Evolutionary conservation across 2,888 invertebrate genomes (phyloP).

Genomic region (Pinctada fucata): DNA sequence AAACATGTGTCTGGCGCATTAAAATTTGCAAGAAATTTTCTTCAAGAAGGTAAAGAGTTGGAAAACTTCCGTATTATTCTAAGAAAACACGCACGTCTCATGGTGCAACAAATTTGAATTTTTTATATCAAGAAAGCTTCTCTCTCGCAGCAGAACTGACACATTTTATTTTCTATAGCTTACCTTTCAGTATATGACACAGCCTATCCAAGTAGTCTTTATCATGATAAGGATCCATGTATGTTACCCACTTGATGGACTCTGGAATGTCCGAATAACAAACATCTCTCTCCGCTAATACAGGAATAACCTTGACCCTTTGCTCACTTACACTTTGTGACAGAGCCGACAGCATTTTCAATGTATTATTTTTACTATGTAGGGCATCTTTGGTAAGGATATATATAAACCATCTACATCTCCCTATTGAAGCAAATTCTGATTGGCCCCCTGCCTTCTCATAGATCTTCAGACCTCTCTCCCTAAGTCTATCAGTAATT

Average conservation of each 20-base stretch:
- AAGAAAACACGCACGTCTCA: too few species aligned
- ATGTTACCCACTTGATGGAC: slow-evolving; percentile 40
- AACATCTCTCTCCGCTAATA: slow-evolving; percentile 13
- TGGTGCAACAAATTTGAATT: too few species aligned
- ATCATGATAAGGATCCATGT: slow-evolving; percentile 27
- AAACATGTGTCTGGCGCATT: too few species aligned
- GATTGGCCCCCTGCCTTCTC: background rate
- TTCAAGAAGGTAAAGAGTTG: too few species aligned
- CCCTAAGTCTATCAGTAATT: slow-evolving; percentile 31
- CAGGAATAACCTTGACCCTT: slow-evolving; percentile 36
- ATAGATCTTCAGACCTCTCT: slow-evolving; percentile 19
- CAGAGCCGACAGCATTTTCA: slow-evolving; percentile 23
- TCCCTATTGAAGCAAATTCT: background rate
- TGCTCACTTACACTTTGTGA: slow-evolving; percentile 14
- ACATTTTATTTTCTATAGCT: too few species aligned
- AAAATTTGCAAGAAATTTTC: too few species aligned
- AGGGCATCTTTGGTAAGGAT: slow-evolving; percentile 36
- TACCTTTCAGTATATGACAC: slow-evolving; percentile 37
- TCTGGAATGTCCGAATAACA: slow-evolving; percentile 28
- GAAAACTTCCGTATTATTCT: too few species aligned
- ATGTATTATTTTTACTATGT: slow-evolving; percentile 6
- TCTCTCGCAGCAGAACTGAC: too few species aligned
- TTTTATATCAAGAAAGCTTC: too few species aligned
- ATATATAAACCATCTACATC: slow-evolving; percentile 44
- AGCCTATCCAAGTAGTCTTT: slow-evolving; percentile 28